Percentiles rank a stretch among this genome's conserved stretches.
Conservation (phyloP, 2,113 vertebrate genomes). For the Peromyscus leucopus region DNA sequence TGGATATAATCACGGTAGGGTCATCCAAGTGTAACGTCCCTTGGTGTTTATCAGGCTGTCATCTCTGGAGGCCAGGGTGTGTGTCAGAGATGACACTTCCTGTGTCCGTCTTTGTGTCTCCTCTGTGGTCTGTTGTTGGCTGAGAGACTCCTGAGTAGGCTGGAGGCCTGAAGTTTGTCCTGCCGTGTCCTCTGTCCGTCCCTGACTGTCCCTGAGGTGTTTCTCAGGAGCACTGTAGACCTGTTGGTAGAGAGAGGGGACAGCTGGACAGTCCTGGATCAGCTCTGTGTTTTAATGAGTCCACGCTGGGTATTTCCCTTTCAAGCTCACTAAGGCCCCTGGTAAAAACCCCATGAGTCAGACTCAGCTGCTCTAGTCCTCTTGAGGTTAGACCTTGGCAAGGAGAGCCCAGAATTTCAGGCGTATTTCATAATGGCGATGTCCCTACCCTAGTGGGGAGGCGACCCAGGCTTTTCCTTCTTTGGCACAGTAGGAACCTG, state of each 20-base stretch:
- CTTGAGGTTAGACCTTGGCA: background rate
- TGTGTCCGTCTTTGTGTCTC: background rate
- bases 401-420: background rate
- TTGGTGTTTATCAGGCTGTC: background rate
- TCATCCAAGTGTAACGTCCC: background rate
- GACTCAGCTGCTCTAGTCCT: background rate
- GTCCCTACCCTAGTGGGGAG: background rate
- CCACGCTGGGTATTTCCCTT: conserved; percentile 26
- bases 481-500: background rate
- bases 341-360: conserved; percentile 53
- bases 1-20: background rate
- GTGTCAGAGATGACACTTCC: conserved; percentile 16
- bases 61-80: background rate
- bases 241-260: background rate
- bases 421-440: background rate
- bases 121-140: background rate
- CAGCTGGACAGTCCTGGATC: background rate
- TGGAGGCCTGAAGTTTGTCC: background rate
- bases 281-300: background rate
- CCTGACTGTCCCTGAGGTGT: background rate
- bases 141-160: background rate
- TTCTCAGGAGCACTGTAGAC: too few relatives aligned
- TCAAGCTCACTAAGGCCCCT: background rate
- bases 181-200: background rate
- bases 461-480: too few relatives aligned